phyloP scores from a whole-genome alignment of 1,140 invertebrate species.

The Spodoptera litura region DNA sequence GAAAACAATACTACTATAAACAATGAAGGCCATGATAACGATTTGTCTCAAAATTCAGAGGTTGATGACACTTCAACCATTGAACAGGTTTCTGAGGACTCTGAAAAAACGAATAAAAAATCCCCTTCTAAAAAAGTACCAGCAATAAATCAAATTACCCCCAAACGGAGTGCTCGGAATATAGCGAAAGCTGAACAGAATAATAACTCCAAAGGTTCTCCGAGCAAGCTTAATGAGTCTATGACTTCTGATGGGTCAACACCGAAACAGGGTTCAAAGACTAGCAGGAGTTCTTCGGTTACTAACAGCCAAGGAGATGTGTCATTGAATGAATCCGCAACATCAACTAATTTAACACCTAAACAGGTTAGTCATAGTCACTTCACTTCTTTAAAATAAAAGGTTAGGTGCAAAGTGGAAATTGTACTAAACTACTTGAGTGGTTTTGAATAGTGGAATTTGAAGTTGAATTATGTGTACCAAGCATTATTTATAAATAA shows the following conservation, averaged over 20 bases:
- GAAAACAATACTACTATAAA: neutral
- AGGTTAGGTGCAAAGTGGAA: neutral
- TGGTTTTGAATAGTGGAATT: neutral
- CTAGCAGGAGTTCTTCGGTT: slow-evolving; percentile 62
- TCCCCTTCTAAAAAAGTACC: slow-evolving; percentile 46
- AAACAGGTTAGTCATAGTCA: slow-evolving; percentile 68
- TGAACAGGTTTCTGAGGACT: neutral
- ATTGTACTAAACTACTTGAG: neutral
- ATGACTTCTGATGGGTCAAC: slow-evolving; percentile 51
- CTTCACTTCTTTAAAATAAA: neutral
- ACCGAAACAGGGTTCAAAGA: slow-evolving; percentile 59
- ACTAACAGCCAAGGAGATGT: slow-evolving; percentile 67
- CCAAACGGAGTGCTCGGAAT: slow-evolving; percentile 58
- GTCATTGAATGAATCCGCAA: slow-evolving; percentile 67
- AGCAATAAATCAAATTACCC: slow-evolving; percentile 50
- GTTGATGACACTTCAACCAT: neutral
- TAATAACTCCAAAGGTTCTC: slow-evolving; percentile 60
- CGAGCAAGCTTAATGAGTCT: slow-evolving; percentile 64
- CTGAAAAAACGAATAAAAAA: slow-evolving; percentile 22
- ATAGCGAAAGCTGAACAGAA: slow-evolving; percentile 54
- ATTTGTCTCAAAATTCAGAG: neutral
- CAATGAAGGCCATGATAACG: neutral
- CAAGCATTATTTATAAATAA: too few species aligned
- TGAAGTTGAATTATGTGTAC: too few species aligned
- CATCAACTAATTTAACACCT: slow-evolving; percentile 69